Conservation (phyloP, 1,140 invertebrate genomes). For the Heliothis subflexa region DNA sequence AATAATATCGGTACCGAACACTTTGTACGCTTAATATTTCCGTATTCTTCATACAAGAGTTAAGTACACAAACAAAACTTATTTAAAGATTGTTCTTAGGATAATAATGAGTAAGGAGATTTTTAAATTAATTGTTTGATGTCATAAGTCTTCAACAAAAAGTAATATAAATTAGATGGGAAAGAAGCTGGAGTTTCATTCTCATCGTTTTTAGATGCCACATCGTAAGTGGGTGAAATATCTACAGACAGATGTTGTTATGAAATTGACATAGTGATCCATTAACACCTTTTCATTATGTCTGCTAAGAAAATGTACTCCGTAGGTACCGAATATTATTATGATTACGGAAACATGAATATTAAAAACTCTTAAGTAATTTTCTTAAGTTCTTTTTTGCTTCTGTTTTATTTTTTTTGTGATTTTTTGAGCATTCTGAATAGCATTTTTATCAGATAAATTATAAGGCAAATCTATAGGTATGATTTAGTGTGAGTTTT, state of each 20-base stretch:
- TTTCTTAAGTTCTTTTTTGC: too few relatives aligned
- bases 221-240: background rate
- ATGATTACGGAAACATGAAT: too few relatives aligned
- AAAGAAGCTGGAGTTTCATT: background rate
- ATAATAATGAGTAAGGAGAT: too few relatives aligned
- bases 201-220: background rate
- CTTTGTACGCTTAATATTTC: background rate
- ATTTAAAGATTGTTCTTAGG: background rate
- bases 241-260: background rate
- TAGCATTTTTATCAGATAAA: too few relatives aligned
- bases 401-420: too few relatives aligned
- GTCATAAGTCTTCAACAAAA: background rate
- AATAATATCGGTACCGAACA: too few relatives aligned
- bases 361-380: too few relatives aligned
- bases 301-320: too few relatives aligned
- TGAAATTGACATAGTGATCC: background rate
- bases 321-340: too few relatives aligned
- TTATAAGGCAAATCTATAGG: too few relatives aligned
- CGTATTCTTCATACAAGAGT: background rate
- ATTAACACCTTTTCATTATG: background rate
- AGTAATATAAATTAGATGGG: background rate
- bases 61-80: background rate
- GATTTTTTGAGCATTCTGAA: too few relatives aligned
- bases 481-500: too few relatives aligned
- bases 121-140: background rate